Conservation (phyloP, 2,797 vertebrate genomes). For the Remorina albescens region DNA sequence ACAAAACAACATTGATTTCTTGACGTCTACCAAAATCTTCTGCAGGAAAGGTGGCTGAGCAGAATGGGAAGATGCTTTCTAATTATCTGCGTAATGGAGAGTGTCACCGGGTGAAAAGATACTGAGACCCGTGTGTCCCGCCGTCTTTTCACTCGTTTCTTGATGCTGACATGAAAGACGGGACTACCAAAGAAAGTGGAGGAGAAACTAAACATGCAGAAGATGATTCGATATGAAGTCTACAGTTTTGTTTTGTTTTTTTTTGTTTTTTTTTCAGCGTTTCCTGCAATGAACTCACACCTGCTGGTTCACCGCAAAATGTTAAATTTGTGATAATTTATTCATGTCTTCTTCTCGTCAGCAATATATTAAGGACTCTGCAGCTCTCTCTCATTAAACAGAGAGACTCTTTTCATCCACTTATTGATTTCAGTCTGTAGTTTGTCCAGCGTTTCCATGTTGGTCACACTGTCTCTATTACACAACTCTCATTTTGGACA, state of each 20-base stretch:
- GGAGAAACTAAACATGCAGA: background rate
- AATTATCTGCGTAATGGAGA: constrained; percentile 19
- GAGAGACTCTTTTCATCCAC: background rate
- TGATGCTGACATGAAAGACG: constrained; percentile 2
- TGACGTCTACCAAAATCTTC: background rate
- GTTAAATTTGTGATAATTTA: too few relatives aligned
- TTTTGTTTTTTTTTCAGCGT: constrained; percentile 5
- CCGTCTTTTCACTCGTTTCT: background rate
- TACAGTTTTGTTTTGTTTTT: too few relatives aligned
- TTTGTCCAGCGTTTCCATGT: background rate
- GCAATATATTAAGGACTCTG: background rate
- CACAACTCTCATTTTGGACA: too few relatives aligned
- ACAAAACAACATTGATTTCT: constrained; percentile 17
- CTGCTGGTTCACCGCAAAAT: too few relatives aligned
- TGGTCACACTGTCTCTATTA: too few relatives aligned
- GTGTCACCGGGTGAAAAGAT: constrained; percentile 18
- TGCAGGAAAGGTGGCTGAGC: background rate
- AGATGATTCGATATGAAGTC: background rate
- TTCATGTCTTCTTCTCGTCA: too few relatives aligned
- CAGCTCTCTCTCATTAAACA: too few relatives aligned
- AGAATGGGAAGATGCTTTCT: constrained; percentile 6
- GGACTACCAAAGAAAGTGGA: background rate
- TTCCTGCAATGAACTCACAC: background rate
- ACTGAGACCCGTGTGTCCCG: too few relatives aligned
- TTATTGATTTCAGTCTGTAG: background rate